Percentiles rank a stretch among this genome's conserved stretches.
phyloP scores from a whole-genome alignment of 37 sponge, comb jelly and placozoan species.

The Geodia barretti region DNA sequence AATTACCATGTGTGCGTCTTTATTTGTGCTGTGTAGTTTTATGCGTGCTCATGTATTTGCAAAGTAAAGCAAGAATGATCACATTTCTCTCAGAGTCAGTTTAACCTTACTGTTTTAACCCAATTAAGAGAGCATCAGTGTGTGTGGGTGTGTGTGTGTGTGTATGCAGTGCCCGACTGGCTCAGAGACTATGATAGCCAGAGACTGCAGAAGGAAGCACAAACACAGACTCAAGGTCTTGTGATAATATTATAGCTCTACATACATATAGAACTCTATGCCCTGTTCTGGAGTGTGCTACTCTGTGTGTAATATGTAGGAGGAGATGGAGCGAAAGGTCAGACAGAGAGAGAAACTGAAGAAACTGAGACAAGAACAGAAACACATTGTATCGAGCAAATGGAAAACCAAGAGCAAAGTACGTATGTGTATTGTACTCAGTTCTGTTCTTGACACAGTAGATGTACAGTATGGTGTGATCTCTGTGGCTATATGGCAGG shows the following conservation, averaged over 20 bases:
- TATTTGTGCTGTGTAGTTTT: too few species aligned
- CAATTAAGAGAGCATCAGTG: too few species aligned
- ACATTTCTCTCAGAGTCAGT: too few species aligned
- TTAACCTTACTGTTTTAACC: too few species aligned
- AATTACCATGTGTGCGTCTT: too few species aligned
- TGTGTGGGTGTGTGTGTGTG: not conserved
- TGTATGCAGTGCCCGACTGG: constrained; percentile 69
- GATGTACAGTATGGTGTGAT: too few species aligned
- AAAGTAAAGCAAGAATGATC: too few species aligned
- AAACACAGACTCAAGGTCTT: constrained; percentile 55
- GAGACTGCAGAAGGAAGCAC: constrained; percentile 58
- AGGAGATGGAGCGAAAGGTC: constrained; percentile 44
- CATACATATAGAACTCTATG: not conserved
- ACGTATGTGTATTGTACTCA: not conserved
- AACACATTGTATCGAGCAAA: not conserved
- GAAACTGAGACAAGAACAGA: constrained; percentile 51
- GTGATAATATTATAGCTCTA: not conserved
- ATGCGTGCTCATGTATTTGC: too few species aligned
- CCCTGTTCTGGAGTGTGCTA: not conserved
- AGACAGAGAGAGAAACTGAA: constrained; percentile 44
- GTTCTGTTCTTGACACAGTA: not conserved
- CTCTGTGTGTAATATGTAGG: constrained; percentile 7
- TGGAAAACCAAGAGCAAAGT: constrained; percentile 60
- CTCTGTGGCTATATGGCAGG: too few species aligned
- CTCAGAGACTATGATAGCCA: constrained; percentile 59